Base-by-base conservation (phyloP, 2,113 vertebrate species). In the Onychostruthus taczanowskii region DNA sequence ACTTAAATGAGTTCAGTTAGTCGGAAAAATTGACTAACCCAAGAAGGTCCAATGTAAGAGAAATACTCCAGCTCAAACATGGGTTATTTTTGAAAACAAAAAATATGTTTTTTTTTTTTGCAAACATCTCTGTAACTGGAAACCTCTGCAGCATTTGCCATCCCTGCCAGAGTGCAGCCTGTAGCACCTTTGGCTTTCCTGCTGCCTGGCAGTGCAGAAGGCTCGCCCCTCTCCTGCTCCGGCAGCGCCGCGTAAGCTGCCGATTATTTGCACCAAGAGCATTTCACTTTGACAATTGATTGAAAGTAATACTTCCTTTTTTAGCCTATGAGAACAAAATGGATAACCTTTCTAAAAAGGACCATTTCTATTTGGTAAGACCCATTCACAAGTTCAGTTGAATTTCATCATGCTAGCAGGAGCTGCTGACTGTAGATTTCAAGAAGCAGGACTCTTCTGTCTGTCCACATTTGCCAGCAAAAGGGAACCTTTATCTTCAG, bases 351-450 rank as follows among this genome's bases (percentile, higher is more conserved):
- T 84, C 79, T 43, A 5, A 81, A 94, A 91, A 67, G 35, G 50
- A 41, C 8, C 22, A 39, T 56, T 63, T 78, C n/a, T 68, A 64
- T 81, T 87, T n/a, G 3, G 19, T 72, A 78, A 93, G 61, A 84
- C 55, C 30, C 22, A 52, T 39, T 92, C 89, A 92, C 39, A 84
- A 58, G 64, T 93, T 94, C 75, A 90, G 81, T 33, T 70, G 56
- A 68, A 87, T 74, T 95, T 96, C 93, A 86, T 81, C 44, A 82
- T 44, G 16, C 46, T 56, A 87, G 70, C 94, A 93, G 55, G 81
- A 96, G 84, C 58, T 72, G 78, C 81, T 79, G 84, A 73, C 56
- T 84, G 31, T 72, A 41, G 41, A 31, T 75, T 95, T 88, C 68
- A 92, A 87, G 46, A 79, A 78, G 56, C 70, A 79, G 64, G 37